phyloP scores from a whole-genome alignment of 2,888 invertebrate genomes.

The Amiota mariae region DNA sequence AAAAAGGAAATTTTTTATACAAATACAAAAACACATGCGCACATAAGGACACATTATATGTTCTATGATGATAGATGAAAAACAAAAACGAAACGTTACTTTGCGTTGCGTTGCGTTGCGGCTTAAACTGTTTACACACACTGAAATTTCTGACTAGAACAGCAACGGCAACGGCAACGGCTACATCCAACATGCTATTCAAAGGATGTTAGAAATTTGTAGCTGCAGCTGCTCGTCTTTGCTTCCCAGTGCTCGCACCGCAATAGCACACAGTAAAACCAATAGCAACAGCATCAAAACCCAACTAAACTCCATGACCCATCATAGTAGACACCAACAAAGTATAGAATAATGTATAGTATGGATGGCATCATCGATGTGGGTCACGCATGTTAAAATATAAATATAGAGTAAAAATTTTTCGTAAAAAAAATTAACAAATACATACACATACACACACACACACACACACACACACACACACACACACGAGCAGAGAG shows the following conservation, averaged over 20 bases:
- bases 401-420: slow-evolving; percentile 10
- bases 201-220: slow-evolving; percentile 26
- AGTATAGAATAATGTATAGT: neutral
- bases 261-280: too few species aligned
- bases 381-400: slow-evolving; percentile 25
- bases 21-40: neutral
- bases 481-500: neutral
- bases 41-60: neutral
- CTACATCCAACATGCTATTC: slow-evolving; percentile 11
- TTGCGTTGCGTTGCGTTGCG: neutral
- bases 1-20: neutral
- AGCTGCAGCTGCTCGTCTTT: slow-evolving; percentile 12
- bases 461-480: neutral
- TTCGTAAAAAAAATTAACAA: neutral
- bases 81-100: slow-evolving; percentile 5
- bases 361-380: slow-evolving; percentile 11
- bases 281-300: too few species aligned
- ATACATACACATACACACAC: too few species aligned
- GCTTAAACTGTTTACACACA: slow-evolving; percentile 17
- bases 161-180: neutral
- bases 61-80: neutral
- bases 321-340: too few species aligned
- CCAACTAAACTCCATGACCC: too few species aligned
- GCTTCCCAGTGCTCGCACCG: neutral
- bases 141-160: slow-evolving; percentile 13